These are phyloP conservation scores for Ictalurus furcatus DNA, from an alignment of 2,113 vertebrate species.

Conservation along the genomic window DNA sequence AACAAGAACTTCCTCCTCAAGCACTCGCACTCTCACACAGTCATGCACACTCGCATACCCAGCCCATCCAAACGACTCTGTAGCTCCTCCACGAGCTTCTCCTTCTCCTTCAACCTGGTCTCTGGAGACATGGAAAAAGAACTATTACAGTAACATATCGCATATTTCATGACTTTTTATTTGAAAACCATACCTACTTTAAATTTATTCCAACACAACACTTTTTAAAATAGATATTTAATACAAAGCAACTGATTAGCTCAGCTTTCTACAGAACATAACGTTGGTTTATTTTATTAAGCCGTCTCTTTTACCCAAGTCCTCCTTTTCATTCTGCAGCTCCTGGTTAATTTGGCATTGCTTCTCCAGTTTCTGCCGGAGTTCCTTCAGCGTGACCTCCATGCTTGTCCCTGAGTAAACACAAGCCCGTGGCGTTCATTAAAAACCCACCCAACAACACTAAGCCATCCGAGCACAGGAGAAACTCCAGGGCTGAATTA, in stretches of 20 bases:
- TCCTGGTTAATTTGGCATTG: constrained; percentile 72
- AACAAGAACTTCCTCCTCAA: background rate
- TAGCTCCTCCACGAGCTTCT: constrained; percentile 67
- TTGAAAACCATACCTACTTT: background rate
- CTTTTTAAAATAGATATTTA: background rate
- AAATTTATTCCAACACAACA: background rate
- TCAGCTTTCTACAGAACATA: background rate
- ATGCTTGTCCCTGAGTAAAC: constrained; percentile 56
- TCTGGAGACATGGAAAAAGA: constrained; percentile 55
- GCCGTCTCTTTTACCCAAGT: constrained; percentile 66
- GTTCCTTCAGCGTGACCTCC: constrained; percentile 73
- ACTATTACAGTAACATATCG: background rate
- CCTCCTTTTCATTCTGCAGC: constrained; percentile 70
- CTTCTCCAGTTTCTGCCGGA: constrained; percentile 72
- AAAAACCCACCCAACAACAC: background rate
- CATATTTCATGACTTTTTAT: background rate
- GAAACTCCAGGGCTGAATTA: background rate
- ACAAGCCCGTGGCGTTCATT: constrained; percentile 4
- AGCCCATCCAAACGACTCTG: constrained; percentile 67
- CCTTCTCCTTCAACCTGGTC: constrained; percentile 69
- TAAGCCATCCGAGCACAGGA: background rate
- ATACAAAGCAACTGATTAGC: background rate
- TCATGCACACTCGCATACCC: constrained; percentile 56
- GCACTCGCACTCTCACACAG: background rate
- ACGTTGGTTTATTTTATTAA: background rate